phyloP scores from a whole-genome alignment of 2,797 vertebrate genomes.

The Neopelma chrysocephalum region DNA sequence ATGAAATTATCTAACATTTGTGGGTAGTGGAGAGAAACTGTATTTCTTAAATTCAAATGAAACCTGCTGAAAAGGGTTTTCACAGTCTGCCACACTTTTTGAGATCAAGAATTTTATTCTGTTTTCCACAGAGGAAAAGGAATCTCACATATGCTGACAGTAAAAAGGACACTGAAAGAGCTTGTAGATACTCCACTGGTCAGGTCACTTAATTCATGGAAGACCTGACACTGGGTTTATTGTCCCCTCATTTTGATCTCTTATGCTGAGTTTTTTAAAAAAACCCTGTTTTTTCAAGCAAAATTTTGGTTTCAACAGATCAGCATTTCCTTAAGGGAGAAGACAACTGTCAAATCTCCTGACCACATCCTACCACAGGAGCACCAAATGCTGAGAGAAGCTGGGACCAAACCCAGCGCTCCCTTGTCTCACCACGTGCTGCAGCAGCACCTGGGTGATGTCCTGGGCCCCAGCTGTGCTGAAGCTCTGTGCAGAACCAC shows the following conservation, averaged over 20 bases:
- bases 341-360: neutral
- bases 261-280: neutral
- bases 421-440: neutral
- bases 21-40: neutral
- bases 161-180: neutral
- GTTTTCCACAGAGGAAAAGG: neutral
- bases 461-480: neutral
- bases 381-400: neutral
- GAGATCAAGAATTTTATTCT: neutral
- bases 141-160: neutral
- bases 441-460: neutral
- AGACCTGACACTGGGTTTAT: neutral
- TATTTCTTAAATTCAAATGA: neutral
- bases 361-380: neutral
- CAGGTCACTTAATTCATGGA: neutral
- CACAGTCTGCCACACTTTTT: neutral
- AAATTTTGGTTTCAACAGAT: neutral
- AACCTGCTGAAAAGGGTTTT: neutral
- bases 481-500: neutral
- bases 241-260: neutral
- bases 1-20: neutral
- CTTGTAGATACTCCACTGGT: neutral
- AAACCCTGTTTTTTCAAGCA: neutral
- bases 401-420: neutral
- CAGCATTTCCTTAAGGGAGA: neutral